Conservation (phyloP, 2,797 vertebrate species). For the Halcyon chelicuti region DNA sequence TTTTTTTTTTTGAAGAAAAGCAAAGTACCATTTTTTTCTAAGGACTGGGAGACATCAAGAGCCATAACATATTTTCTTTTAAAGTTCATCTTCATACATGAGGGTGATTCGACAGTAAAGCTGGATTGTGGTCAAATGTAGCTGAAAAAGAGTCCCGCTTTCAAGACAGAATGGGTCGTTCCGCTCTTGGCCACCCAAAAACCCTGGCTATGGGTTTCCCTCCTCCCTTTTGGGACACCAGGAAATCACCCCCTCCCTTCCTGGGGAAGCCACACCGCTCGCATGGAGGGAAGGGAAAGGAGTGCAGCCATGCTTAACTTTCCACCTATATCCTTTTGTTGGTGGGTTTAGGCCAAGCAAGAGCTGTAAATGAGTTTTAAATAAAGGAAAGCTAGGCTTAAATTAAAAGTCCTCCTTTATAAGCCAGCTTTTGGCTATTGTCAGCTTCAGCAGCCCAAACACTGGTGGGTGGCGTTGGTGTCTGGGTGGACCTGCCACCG, state of each 20-base stretch:
- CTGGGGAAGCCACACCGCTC: accelerated
- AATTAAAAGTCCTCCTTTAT: neutral
- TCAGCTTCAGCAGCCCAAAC: neutral
- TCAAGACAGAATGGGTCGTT: neutral
- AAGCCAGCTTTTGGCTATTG: neutral
- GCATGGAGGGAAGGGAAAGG: neutral
- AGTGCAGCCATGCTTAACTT: neutral
- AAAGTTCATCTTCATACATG: neutral
- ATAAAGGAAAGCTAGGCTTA: neutral
- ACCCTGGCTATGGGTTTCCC: accelerated
- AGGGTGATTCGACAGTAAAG: neutral
- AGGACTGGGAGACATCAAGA: neutral
- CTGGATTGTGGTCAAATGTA: neutral
- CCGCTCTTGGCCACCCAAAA: neutral
- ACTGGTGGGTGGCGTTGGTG: neutral
- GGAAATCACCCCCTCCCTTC: neutral
- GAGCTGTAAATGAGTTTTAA: neutral
- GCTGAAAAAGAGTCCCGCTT: neutral
- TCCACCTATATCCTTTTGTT: neutral
- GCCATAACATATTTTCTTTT: neutral
- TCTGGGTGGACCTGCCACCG: accelerated
- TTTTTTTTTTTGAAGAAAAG: neutral
- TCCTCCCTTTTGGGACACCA: neutral
- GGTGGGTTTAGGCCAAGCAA: neutral
- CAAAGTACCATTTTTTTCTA: neutral